Base-by-base conservation (phyloP, 2,113 vertebrate genomes). In the Synodontis membranacea region DNA sequence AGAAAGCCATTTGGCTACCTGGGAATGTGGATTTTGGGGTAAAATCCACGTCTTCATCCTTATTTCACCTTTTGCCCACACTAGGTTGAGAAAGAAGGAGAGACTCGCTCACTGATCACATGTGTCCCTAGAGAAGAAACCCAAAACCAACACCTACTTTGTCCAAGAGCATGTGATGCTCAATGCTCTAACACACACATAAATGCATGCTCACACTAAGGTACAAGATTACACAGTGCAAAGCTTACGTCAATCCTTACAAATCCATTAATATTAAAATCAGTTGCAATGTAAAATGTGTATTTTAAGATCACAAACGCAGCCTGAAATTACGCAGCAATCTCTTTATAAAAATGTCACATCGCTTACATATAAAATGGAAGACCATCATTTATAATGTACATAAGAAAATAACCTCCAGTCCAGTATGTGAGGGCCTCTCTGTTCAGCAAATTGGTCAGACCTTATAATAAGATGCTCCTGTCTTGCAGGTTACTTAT, bases 111-210 rank as follows among this genome's bases (percentile, higher is more conserved):
- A 89, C 86, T 44, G 50, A 92, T 95, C 93, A 94, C 94, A 94
- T 37, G 89, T 83, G 85, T 90, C 90, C 87, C 89, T 90, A 89
- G 78, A 94, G 93, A 93, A 95, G 95, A 93, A 96, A 96, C 92
- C 92, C 92, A 94, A 95, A 94, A 95, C 94, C 94, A 54, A 92
- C 92, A 94, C 92, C 93, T 92, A 92, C 90, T 89, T 90, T 58
- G 56, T 94, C 94, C 93, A 94, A 94, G 93, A 93, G 89, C 93
- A 93, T 94, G 93, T 93, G 93, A 95, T 89, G 89, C 74, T 72
- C 56, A 75, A 79, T 56, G 58, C 68, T 80, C 90, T 56, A 48
- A 62, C 15, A 50, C 58, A 80, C 60, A 89, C 54, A 48, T 48
- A 81, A 50, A 60, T 23, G 39, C 58, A 60, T 23, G 39, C 34